A percentile compares a stretch with the other conserved stretches of the same genome.
phyloP scores from a whole-genome alignment of 2,888 invertebrate genomes.

The Lymantria monacha region DNA sequence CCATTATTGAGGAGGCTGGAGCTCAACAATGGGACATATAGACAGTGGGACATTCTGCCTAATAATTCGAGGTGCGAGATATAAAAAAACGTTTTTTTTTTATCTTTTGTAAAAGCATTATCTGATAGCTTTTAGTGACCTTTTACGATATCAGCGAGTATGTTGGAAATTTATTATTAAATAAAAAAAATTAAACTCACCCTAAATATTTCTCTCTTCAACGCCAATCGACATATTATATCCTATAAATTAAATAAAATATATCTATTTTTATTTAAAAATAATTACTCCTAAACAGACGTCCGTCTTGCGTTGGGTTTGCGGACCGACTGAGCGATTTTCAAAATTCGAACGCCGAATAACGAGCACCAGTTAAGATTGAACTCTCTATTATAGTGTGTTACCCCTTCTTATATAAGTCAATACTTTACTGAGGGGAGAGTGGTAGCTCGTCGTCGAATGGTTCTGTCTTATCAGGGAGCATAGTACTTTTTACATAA shows the following conservation, averaged over 20 bases:
- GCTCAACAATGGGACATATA: too few relatives aligned
- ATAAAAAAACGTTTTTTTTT: too few relatives aligned
- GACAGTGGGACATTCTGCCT: too few relatives aligned
- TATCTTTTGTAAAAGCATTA: too few relatives aligned
- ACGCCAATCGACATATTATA: constrained; percentile 39
- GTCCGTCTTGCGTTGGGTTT: constrained; percentile 35
- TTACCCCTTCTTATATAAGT: constrained; percentile 43
- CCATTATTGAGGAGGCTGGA: too few relatives aligned
- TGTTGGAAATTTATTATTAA: too few relatives aligned
- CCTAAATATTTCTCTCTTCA: constrained; percentile 42
- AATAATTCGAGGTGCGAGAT: too few relatives aligned
- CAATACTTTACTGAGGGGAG: constrained; percentile 34
- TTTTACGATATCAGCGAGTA: too few relatives aligned
- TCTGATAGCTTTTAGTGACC: too few relatives aligned
- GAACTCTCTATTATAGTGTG: constrained; percentile 47
- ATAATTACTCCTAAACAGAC: constrained; percentile 21
- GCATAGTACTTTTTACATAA: constrained; percentile 3
- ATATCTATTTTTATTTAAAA: constrained; percentile 16
- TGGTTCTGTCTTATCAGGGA: constrained; percentile 54
- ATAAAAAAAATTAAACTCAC: constrained; percentile 44
- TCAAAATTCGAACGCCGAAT: constrained; percentile 38
- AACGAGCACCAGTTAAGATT: constrained; percentile 43
- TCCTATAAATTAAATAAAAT: constrained; percentile 21
- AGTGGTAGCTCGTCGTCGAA: constrained; percentile 35
- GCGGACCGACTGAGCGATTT: constrained; percentile 53